phyloP scores from a whole-genome alignment of 1,140 invertebrate genomes.

The Myzus persicae region DNA sequence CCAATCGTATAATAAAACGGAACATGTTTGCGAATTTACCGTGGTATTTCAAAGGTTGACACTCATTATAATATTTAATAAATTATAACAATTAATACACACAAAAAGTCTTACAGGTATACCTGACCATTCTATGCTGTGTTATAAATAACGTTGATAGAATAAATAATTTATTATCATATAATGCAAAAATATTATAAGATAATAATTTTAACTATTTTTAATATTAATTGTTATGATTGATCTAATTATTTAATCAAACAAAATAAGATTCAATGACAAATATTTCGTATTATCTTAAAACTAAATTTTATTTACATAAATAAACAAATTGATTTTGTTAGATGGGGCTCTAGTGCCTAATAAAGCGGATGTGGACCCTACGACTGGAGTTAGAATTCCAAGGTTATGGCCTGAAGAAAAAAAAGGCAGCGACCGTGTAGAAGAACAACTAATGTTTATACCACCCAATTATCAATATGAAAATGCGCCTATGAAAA shows the following conservation, averaged over 20 bases:
- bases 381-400: not conserved
- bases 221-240: not conserved
- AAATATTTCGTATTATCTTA: not conserved
- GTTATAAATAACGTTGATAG: not conserved
- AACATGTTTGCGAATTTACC: conserved; percentile 9
- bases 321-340: not conserved
- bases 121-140: not conserved
- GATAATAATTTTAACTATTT: not conserved
- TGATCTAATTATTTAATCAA: not conserved
- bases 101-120: not conserved
- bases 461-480: conserved; percentile 66
- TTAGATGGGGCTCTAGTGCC: not conserved
- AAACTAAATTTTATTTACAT: not conserved
- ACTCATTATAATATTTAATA: not conserved
- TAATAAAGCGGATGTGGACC: not conserved
- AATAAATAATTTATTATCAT: too few relatives aligned
- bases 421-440: conserved; percentile 70
- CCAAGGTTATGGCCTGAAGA: conserved; percentile 70
- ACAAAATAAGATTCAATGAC: not conserved
- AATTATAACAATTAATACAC: not conserved
- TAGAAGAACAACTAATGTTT: conserved; percentile 79
- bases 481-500: conserved; percentile 68
- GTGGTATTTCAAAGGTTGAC: conserved; percentile 44
- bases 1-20: not conserved
- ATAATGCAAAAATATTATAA: not conserved